phyloP scores from a whole-genome alignment of 2,113 vertebrate genomes.

The Thunnus thynnus region DNA sequence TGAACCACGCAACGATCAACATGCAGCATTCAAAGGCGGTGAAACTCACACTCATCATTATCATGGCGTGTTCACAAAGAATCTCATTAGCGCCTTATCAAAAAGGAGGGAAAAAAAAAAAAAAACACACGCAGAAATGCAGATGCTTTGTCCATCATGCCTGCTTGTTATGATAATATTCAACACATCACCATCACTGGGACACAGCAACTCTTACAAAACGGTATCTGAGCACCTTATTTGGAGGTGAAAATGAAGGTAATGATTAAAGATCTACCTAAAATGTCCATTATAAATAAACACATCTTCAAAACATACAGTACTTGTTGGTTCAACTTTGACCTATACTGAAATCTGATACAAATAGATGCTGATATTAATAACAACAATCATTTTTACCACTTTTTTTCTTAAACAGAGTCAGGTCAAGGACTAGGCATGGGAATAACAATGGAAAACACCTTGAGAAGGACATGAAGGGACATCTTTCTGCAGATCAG shows the following conservation, averaged over 20 bases:
- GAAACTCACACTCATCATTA: slow-evolving; percentile 38
- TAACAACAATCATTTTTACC: too few species aligned
- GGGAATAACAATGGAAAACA: not conserved
- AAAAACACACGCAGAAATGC: not conserved
- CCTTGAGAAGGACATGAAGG: not conserved
- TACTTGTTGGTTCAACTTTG: not conserved
- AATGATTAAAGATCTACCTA: not conserved
- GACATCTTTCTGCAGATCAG: too few species aligned
- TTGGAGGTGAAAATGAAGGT: not conserved
- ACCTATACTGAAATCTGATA: too few species aligned
- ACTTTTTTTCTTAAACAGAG: not conserved
- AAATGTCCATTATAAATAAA: not conserved
- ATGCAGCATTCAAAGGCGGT: slow-evolving; percentile 26
- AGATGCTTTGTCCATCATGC: not conserved
- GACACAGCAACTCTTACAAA: not conserved
- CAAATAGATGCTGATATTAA: too few species aligned
- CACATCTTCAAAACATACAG: not conserved
- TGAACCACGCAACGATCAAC: not conserved
- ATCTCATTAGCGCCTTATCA: slow-evolving; percentile 37
- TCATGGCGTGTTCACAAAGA: not conserved
- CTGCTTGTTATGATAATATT: not conserved
- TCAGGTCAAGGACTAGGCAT: not conserved
- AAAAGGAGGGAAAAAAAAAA: slow-evolving; percentile 7
- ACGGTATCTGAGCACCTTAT: too few species aligned
- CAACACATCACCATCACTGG: not conserved